These are phyloP conservation scores for Zaprionus ghesquierei DNA, from an alignment of 1,140 invertebrate genomes.

Conservation along the genomic window DNA sequence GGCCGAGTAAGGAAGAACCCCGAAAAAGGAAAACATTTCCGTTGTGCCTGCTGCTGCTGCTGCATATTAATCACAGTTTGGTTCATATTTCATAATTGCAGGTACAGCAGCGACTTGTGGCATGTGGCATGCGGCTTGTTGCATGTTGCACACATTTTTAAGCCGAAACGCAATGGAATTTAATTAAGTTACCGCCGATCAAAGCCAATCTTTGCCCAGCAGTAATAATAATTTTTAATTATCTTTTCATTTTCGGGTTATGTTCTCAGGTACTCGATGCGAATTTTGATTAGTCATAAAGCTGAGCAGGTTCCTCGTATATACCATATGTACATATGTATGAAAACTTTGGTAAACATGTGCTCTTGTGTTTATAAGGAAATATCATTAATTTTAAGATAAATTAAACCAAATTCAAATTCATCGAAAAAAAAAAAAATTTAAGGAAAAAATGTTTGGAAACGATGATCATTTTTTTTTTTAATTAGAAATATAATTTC, in stretches of 20 bases:
- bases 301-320: background rate
- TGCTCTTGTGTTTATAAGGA: too few species aligned
- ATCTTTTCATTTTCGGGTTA: conserved; percentile 13
- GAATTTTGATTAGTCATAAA: conserved; percentile 51
- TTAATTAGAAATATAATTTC: too few species aligned
- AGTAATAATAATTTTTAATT: background rate
- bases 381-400: too few species aligned
- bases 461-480: too few species aligned
- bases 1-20: background rate
- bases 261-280: conserved; percentile 36
- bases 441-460: too few species aligned
- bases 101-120: background rate
- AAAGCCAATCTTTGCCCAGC: background rate
- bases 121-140: background rate
- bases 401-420: too few species aligned
- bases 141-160: conserved; percentile 56
- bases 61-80: conserved; percentile 57
- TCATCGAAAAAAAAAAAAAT: too few species aligned
- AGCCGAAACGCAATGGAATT: conserved; percentile 63
- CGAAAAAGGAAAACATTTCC: conserved; percentile 51
- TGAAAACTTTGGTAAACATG: too few species aligned
- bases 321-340: too few species aligned
- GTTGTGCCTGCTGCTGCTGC: conserved; percentile 28
- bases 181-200: conserved; percentile 55
- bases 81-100: conserved; percentile 69